Conservation (phyloP, 2,797 vertebrate species). For the Thamnophis elegans region DNA sequence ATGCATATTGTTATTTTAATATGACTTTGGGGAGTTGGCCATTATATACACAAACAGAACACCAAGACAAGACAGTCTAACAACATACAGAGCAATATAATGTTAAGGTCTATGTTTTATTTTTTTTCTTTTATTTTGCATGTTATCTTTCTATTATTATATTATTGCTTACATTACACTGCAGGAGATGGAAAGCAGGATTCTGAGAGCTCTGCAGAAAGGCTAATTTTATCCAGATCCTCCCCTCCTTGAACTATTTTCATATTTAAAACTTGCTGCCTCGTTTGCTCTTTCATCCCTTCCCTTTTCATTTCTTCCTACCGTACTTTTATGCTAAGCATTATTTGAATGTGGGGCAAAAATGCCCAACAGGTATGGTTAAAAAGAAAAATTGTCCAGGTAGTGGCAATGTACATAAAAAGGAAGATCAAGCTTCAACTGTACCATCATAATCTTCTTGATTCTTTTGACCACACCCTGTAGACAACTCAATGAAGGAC, state of each 20-base stretch:
- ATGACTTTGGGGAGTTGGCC: background rate
- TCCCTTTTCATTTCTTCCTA: background rate
- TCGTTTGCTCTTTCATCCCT: background rate
- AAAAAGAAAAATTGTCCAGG: background rate
- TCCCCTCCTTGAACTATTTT: background rate
- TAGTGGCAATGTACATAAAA: background rate
- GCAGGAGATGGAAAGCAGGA: background rate
- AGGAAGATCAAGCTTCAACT: background rate
- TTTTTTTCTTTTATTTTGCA: background rate
- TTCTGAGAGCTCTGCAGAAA: background rate
- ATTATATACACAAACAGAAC: background rate
- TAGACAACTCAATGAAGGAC: background rate
- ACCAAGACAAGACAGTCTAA: background rate
- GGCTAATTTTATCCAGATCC: background rate
- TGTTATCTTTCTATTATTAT: background rate
- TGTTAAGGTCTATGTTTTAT: background rate
- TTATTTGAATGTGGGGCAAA: background rate
- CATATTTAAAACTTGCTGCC: background rate
- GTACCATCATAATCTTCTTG: background rate
- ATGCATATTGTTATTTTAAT: background rate
- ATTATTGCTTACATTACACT: background rate
- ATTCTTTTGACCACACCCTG: background rate
- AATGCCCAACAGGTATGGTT: background rate
- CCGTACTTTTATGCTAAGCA: background rate
- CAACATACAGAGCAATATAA: background rate